phyloP scores from a whole-genome alignment of 2,113 vertebrate genomes.

The Chloebia gouldiae region DNA sequence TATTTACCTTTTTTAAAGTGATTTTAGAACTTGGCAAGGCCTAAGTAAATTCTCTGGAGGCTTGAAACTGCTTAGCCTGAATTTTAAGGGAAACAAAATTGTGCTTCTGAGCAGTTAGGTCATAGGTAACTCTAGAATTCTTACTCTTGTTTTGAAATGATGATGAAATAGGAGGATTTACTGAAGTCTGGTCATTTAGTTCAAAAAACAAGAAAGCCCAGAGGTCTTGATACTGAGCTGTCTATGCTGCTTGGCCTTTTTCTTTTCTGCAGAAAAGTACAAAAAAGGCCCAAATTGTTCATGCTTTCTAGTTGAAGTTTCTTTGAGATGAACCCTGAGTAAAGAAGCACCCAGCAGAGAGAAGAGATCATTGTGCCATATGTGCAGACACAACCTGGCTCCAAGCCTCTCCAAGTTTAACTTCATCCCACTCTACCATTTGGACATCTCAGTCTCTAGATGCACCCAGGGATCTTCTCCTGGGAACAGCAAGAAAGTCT shows the following conservation, averaged over 20 bases:
- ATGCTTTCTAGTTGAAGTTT: not conserved
- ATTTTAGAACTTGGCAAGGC: not conserved
- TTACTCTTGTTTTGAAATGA: not conserved
- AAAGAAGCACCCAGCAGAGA: not conserved
- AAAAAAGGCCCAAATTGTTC: not conserved
- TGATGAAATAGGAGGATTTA: not conserved
- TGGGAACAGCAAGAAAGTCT: not conserved
- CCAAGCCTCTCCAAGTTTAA: not conserved
- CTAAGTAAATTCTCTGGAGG: not conserved
- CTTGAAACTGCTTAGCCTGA: not conserved
- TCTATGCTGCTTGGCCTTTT: not conserved
- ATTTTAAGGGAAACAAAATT: not conserved
- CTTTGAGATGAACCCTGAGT: not conserved
- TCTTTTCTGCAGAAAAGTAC: not conserved
- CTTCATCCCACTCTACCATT: accelerated
- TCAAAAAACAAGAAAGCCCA: not conserved
- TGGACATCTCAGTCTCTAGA: not conserved
- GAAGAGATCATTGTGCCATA: accelerated
- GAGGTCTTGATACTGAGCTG: not conserved
- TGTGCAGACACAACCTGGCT: not conserved
- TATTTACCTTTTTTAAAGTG: not conserved
- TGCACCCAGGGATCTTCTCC: not conserved
- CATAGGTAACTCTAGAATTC: not conserved
- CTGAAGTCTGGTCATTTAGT: not conserved
- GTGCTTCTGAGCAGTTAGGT: not conserved